A percentile compares a stretch with the other conserved stretches of the same genome.
phyloP scores from a whole-genome alignment of 2,797 vertebrate species.

The Erethizon dorsatum region DNA sequence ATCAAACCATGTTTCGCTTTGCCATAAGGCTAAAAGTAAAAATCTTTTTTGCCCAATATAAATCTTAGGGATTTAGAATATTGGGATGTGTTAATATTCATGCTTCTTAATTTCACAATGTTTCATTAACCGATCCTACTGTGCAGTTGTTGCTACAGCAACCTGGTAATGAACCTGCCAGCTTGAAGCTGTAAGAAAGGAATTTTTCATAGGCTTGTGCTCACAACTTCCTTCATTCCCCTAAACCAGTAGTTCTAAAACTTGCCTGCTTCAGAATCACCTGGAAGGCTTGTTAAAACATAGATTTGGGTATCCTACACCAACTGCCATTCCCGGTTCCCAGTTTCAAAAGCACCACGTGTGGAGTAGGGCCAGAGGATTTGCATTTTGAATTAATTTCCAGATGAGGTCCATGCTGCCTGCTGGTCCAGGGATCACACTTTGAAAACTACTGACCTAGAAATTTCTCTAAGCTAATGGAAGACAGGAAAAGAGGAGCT shows the following conservation, averaged over 20 bases:
- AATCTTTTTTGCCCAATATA: slow-evolving; percentile 47
- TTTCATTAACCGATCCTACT: slow-evolving; percentile 63
- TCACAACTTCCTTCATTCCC: slow-evolving; percentile 42
- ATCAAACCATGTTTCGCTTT: slow-evolving; percentile 50
- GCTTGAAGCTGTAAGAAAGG: slow-evolving; percentile 39
- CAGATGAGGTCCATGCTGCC: not conserved
- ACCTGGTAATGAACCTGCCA: slow-evolving; percentile 49
- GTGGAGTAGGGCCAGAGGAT: not conserved
- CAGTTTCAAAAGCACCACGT: slow-evolving; percentile 17
- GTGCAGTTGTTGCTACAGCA: slow-evolving; percentile 60
- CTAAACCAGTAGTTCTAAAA: slow-evolving; percentile 25
- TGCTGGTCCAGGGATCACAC: not conserved
- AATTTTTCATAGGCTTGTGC: slow-evolving; percentile 17
- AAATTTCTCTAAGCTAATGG: slow-evolving; percentile 30
- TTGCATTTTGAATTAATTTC: slow-evolving; percentile 19
- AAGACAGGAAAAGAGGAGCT: not conserved
- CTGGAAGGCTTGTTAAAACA: slow-evolving; percentile 42
- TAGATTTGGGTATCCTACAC: not conserved
- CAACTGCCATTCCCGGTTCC: no score
- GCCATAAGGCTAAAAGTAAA: slow-evolving; percentile 51
- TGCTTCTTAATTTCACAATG: slow-evolving; percentile 67
- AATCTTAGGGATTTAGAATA: slow-evolving; percentile 69
- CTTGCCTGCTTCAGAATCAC: slow-evolving; percentile 5
- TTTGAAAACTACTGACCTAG: slow-evolving; percentile 39
- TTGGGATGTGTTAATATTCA: slow-evolving; percentile 55